Evolutionary conservation across 2,888 invertebrate genomes (phyloP).

Genomic region (Gastrophysa polygoni): DNA sequence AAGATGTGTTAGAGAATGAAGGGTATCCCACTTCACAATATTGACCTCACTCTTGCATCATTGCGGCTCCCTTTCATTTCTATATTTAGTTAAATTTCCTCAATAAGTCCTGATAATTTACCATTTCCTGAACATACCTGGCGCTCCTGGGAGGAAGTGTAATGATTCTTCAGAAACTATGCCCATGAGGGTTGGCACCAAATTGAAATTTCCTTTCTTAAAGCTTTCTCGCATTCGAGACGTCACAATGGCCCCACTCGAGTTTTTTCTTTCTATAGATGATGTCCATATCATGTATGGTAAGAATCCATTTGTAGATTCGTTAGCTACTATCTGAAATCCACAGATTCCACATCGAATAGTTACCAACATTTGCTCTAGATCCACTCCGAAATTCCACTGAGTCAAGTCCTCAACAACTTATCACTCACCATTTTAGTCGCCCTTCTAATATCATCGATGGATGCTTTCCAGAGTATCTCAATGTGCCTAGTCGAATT

Average conservation of each 20-base stretch:
- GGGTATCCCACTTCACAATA: too few relatives aligned
- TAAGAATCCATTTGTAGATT: neutral
- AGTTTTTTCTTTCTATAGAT: conserved; percentile 5
- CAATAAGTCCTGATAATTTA: too few relatives aligned
- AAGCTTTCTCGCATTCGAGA: conserved; percentile 14
- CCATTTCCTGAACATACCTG: neutral
- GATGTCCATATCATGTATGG: conserved; percentile 15
- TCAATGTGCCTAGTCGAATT: neutral
- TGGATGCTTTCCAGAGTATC: neutral
- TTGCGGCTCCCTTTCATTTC: too few relatives aligned
- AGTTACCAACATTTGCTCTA: too few relatives aligned
- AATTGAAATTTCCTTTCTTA: conserved; percentile 18
- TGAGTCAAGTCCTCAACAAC: too few relatives aligned
- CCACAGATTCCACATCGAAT: too few relatives aligned
- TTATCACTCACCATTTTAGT: neutral
- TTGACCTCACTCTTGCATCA: too few relatives aligned
- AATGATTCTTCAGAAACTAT: conserved; percentile 20
- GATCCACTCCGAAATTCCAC: too few relatives aligned
- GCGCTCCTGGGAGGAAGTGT: neutral
- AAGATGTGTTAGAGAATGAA: too few relatives aligned
- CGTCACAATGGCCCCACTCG: conserved; percentile 4
- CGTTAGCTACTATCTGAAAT: neutral
- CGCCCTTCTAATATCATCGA: neutral
- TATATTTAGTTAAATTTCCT: too few relatives aligned
- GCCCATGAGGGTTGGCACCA: conserved; percentile 15